Base-by-base conservation (phyloP, 2,888 invertebrate species). In the Colletes collaris region DNA sequence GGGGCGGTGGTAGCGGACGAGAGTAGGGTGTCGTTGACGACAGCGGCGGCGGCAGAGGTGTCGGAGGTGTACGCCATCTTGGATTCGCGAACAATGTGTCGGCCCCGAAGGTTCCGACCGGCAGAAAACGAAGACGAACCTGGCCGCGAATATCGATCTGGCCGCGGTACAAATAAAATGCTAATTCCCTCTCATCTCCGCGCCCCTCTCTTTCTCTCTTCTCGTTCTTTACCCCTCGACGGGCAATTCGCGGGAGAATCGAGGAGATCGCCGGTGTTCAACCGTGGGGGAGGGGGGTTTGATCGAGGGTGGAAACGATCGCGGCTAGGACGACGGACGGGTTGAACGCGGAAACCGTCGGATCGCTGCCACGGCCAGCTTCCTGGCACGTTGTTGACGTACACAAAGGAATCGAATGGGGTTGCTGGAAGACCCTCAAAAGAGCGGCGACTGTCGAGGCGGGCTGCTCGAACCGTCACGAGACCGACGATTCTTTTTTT, bases 11-110 rank as follows among this genome's bases (percentile, higher is more conserved):
- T 35, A 59, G 16, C 10, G 68, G 58, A 16, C 37, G 55, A 62
- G 56, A 52, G 52, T 3, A 46, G 62, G 65, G 73, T 66, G 76
- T 71, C 73, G 73, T 81, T 60, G 73, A 67, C 46, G 69, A 74
- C 50, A 64, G 76, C 40, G 6, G 6, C 40, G 40, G 40, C 44
- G 69, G 74, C 52, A 65, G 76, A 60, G 75, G 64, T 63, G 75
- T 76, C 58, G 79, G 64, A 37, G 76, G 64, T 52, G 62, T 66
- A 63, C 85, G 85, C 85, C 85, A 85, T 85, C 83, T 85, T 85
- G 85, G 83, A 85, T 85, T 83, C 77, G 79, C 69, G 84, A 85
- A 85, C 85, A 85, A 85, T 85, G 81, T 83, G 81, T 84, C 84
- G 80, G 79, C 83, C 79, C 62, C 71, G 72, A 71, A 76, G 79